Evolutionary conservation across 1,140 invertebrate species (phyloP).

Genomic region (Rhynchophorus ferrugineus): DNA sequence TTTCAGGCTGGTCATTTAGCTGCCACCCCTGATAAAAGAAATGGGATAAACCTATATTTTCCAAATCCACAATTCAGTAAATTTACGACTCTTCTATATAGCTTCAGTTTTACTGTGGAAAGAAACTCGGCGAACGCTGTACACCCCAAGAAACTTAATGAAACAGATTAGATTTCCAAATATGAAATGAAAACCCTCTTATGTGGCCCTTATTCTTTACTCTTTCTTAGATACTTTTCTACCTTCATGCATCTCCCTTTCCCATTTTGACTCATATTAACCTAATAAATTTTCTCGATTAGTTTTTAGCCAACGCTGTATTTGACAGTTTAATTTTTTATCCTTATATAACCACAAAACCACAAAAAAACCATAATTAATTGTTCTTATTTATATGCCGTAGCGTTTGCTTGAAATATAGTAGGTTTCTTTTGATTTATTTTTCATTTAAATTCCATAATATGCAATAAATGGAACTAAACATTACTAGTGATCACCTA

Average conservation of each 20-base stretch:
- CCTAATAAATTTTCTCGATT: constrained; percentile 2
- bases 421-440: neutral
- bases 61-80: constrained; percentile 33
- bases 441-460: no score
- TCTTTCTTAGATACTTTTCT: constrained; percentile 1
- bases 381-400: neutral
- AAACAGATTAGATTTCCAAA: constrained; percentile 26
- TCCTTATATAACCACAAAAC: neutral
- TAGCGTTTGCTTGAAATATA: neutral
- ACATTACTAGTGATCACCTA: no score
- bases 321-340: constrained; percentile 8
- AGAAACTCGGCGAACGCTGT: constrained; percentile 15
- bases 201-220: constrained; percentile 6
- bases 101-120: constrained; percentile 20
- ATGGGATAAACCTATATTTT: constrained; percentile 34
- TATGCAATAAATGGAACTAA: no score
- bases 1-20: constrained; percentile 22
- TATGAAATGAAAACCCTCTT: constrained; percentile 29
- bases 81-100: constrained; percentile 30
- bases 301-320: constrained; percentile 5
- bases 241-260: constrained; percentile 4
- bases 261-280: constrained; percentile 5
- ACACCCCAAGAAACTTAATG: constrained; percentile 30
- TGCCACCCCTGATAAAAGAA: constrained; percentile 28
- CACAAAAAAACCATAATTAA: neutral